Conservation (phyloP, 2,113 vertebrate species). For the Chamaetylas fuelleborni region DNA sequence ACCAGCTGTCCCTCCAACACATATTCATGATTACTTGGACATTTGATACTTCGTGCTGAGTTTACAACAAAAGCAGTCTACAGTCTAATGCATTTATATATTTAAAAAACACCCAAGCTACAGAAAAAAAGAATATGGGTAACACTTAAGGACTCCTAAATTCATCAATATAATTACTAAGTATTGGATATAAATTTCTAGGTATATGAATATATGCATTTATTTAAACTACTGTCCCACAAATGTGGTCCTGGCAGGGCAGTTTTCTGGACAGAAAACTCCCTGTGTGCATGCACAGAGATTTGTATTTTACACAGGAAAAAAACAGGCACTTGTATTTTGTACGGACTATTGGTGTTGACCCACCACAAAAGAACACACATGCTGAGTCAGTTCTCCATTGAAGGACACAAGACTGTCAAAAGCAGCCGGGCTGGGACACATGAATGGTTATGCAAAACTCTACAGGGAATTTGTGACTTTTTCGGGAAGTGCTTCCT, state of each 20-base stretch:
- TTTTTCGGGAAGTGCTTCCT: neutral
- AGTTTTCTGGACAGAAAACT: neutral
- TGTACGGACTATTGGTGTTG: neutral
- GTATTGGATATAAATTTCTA: neutral
- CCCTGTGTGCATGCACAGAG: fast-evolving
- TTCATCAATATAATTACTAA: neutral
- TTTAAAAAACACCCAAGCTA: neutral
- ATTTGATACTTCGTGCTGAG: neutral
- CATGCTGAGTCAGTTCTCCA: neutral
- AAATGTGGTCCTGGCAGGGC: neutral
- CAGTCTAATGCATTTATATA: neutral
- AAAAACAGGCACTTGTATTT: fast-evolving
- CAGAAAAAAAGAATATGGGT: neutral
- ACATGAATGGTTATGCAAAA: fast-evolving
- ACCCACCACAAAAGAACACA: neutral
- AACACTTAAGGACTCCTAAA: neutral
- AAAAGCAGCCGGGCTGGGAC: fast-evolving
- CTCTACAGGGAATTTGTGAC: neutral
- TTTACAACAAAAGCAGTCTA: neutral
- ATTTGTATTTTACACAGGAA: neutral
- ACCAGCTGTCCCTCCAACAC: neutral
- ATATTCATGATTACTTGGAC: neutral
- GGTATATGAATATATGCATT: fast-evolving
- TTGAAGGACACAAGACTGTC: neutral
- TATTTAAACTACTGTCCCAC: neutral